Evolutionary conservation across 2,113 vertebrate genomes (phyloP).

Genomic region (Neogobius melanostomus): DNA sequence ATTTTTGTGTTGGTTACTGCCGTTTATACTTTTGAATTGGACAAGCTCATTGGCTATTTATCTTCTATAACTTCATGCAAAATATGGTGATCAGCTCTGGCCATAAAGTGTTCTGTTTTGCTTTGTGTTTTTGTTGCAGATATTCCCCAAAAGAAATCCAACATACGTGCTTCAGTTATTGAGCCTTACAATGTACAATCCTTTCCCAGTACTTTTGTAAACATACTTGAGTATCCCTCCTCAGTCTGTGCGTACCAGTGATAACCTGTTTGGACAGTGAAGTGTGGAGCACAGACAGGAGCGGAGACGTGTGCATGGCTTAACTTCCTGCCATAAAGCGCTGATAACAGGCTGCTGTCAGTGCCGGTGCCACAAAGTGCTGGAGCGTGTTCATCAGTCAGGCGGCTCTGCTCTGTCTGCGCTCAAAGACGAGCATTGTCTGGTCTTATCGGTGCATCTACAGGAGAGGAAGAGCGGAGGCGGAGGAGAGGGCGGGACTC

Average conservation of each 20-base stretch:
- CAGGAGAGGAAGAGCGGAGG: constrained; percentile 21
- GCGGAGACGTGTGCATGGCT: constrained; percentile 56
- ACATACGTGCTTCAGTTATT: too few species aligned
- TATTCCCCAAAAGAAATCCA: too few species aligned
- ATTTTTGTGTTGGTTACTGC: too few species aligned
- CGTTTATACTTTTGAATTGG: too few species aligned
- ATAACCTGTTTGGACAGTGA: constrained; percentile 5
- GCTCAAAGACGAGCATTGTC: constrained; percentile 70
- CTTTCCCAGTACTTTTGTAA: not conserved
- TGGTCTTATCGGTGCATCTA: constrained; percentile 72
- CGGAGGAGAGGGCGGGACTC: constrained; percentile 32
- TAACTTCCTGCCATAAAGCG: constrained; percentile 73
- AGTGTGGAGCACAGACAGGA: constrained; percentile 35
- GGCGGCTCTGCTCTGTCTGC: constrained; percentile 33
- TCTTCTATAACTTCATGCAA: too few species aligned
- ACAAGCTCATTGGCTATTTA: too few species aligned
- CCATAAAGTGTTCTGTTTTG: too few species aligned
- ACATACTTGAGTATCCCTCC: not conserved
- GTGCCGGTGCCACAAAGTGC: constrained; percentile 49
- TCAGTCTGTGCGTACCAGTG: not conserved
- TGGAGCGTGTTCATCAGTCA: constrained; percentile 37
- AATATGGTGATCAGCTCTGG: too few species aligned
- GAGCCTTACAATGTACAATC: not conserved
- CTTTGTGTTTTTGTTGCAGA: too few species aligned
- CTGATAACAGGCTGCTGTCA: constrained; percentile 62